Conservation (phyloP, 2,797 vertebrate species). For the Lepilemur septentrionalis region DNA sequence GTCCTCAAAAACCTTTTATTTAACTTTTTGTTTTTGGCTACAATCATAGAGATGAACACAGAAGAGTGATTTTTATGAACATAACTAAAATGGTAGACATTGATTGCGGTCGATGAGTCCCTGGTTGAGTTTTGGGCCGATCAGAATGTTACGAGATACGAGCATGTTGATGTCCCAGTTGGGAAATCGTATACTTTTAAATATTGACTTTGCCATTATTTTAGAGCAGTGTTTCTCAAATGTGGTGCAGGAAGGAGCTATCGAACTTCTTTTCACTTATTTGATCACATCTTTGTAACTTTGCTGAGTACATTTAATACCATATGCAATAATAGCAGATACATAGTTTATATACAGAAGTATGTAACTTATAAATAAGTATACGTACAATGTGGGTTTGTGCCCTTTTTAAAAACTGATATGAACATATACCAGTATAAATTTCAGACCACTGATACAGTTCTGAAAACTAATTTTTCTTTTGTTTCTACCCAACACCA, state of each 20-base stretch:
- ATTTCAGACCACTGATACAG: neutral
- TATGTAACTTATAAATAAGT: neutral
- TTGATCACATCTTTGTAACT: neutral
- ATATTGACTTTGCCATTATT: neutral
- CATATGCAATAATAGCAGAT: neutral
- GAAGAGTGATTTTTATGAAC: neutral
- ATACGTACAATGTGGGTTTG: neutral
- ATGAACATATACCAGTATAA: neutral
- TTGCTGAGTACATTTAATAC: neutral
- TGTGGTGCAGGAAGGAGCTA: neutral
- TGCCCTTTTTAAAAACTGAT: neutral
- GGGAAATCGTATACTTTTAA: neutral
- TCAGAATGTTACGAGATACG: neutral
- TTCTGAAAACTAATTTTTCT: neutral
- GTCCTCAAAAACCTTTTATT: neutral
- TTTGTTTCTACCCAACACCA: neutral
- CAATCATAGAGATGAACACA: neutral
- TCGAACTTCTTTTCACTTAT: neutral
- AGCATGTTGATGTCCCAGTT: neutral
- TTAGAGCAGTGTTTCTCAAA: neutral
- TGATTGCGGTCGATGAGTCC: neutral
- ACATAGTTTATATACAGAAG: neutral
- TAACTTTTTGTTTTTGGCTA: neutral
- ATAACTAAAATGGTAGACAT: neutral
- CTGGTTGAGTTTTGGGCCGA: neutral